Base-by-base conservation (phyloP, 2,113 vertebrate genomes). In the Protomyctophum bolini region DNA sequence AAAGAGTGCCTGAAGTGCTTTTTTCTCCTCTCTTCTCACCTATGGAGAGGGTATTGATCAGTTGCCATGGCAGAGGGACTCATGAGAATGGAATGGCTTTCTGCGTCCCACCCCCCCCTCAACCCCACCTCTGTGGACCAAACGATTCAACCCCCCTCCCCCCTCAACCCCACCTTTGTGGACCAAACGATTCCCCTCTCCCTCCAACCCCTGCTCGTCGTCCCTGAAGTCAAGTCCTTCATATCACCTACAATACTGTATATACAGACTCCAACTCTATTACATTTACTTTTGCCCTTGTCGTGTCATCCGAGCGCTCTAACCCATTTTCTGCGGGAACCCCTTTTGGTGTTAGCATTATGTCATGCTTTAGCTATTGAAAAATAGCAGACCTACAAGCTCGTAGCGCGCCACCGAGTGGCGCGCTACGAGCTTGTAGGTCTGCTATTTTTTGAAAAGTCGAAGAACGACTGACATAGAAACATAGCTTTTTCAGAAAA, bases 41-140 rank as follows among this genome's bases (percentile, higher is more conserved):
- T 48, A n/a, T n/a, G n/a, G n/a, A n/a, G n/a, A n/a, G n/a, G n/a
- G n/a, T n/a, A n/a, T n/a, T n/a, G n/a, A n/a, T n/a, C n/a, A n/a
- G n/a, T n/a, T 33, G 6, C 6, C 15, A 6, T 11, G n/a, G n/a
- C 6, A 14, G 60, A 46, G 11, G 68, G 54, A 61, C 50, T 56
- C 68, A 47, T 58, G 45, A 58, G 70, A 65, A 60, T 54, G 58
- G 69, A 70, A 83, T 79, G n/a, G n/a, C n/a, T n/a, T n/a, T n/a
- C n/a, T n/a, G n/a, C n/a, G n/a, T n/a, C 41, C 33, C 33, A 2
- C 2, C 56, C 28, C 55, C 12, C 7, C 3, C 8, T 28, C 50
- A 11, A 49, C 58, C 55, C 50, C 50, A 15, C 57, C n/a, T 41
- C 41, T 46, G 61, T 33, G 33, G 33, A 33, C 33, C 33, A 33